Evolutionary conservation across 1,140 invertebrate genomes (phyloP).

Genomic region (Pachyrhynchus sulphureomaculatus): DNA sequence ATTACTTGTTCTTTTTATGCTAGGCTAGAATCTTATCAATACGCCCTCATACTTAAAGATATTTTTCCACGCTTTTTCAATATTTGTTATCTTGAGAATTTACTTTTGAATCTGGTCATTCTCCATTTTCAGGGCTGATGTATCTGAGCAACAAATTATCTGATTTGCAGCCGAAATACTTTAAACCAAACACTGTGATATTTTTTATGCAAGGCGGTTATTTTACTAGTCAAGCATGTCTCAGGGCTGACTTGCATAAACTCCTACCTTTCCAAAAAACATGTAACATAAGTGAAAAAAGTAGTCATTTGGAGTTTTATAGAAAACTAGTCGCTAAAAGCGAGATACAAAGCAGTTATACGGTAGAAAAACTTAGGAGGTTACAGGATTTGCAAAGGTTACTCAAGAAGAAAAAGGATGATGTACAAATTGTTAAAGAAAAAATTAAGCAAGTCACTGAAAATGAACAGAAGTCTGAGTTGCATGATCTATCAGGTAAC

Average conservation of each 20-base stretch:
- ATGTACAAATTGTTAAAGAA: constrained; percentile 56
- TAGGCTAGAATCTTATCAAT: too few relatives aligned
- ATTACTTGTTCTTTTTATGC: too few relatives aligned
- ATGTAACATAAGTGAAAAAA: constrained; percentile 42
- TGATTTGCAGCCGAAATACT: constrained; percentile 69
- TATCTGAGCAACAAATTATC: constrained; percentile 75
- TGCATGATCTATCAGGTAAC: too few relatives aligned
- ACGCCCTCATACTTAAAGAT: too few relatives aligned
- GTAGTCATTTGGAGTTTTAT: constrained; percentile 40
- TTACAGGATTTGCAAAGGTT: constrained; percentile 60
- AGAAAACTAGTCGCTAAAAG: constrained; percentile 52
- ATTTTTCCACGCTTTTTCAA: too few relatives aligned
- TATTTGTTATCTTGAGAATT: too few relatives aligned
- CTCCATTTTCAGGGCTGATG: constrained; percentile 73
- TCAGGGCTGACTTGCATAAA: constrained; percentile 43
- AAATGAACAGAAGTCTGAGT: neutral
- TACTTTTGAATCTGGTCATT: too few relatives aligned
- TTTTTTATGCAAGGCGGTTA: constrained; percentile 86
- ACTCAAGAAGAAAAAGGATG: constrained; percentile 59
- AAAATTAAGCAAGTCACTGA: constrained; percentile 50
- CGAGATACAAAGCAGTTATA: constrained; percentile 74
- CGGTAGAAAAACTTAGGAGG: constrained; percentile 66
- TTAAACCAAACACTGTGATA: constrained; percentile 77
- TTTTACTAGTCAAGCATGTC: constrained; percentile 61
- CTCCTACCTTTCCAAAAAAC: constrained; percentile 44